Evolutionary conservation across 2,797 vertebrate genomes (phyloP).

Genomic region (Tachyglossus aculeatus): DNA sequence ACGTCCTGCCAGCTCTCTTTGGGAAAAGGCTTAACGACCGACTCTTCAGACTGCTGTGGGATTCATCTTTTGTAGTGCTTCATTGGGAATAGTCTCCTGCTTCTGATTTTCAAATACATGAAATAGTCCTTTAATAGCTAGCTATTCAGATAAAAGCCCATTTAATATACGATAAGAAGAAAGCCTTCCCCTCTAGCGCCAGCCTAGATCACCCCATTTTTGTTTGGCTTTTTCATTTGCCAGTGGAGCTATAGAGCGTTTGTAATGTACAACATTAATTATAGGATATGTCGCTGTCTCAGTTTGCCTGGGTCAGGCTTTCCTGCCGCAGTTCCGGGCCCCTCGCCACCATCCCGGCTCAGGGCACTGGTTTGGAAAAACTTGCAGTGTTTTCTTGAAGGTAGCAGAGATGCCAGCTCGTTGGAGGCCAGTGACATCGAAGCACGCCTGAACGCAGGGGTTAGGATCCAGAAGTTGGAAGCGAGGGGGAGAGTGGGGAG

Average conservation of each 20-base stretch:
- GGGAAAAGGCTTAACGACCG: constrained; percentile 43
- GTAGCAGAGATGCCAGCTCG: constrained; percentile 36
- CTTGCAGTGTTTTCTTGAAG: constrained; percentile 40
- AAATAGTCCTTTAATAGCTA: constrained; percentile 23
- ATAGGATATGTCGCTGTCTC: not conserved
- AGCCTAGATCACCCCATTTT: not conserved
- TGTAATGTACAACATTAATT: not conserved
- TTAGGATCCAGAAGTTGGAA: too few species aligned
- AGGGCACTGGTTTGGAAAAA: constrained; percentile 3
- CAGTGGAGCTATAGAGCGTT: not conserved
- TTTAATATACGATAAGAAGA: constrained; percentile 28
- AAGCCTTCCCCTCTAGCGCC: not conserved
- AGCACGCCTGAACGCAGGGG: constrained; percentile 23
- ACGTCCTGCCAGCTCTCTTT: constrained; percentile 25
- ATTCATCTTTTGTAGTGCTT: constrained; percentile 3
- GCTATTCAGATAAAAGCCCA: not conserved
- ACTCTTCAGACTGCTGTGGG: not conserved
- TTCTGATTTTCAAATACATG: constrained; percentile 8
- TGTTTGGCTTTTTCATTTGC: not conserved
- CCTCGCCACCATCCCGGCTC: constrained; percentile 16
- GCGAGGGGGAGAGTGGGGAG: too few species aligned
- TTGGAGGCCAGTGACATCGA: constrained; percentile 14
- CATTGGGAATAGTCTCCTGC: constrained; percentile 38
- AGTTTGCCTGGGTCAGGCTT: not conserved
- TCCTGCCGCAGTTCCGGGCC: not conserved